phyloP scores from a whole-genome alignment of 1,140 invertebrate genomes.

The Mamestra configurata region DNA sequence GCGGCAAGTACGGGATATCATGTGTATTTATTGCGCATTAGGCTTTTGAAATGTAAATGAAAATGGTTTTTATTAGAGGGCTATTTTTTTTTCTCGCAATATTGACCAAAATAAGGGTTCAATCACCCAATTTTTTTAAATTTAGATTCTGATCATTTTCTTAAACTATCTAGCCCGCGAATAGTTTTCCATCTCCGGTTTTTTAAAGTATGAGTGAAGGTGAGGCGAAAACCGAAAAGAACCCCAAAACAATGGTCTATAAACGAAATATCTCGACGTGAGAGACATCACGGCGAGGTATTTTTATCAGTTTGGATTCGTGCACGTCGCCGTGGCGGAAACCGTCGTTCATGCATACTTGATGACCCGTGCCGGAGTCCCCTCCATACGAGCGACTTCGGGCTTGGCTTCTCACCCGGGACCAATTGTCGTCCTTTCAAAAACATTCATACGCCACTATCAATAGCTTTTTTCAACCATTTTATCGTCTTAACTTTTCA shows the following conservation, averaged over 20 bases:
- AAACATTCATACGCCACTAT: conserved; percentile 14
- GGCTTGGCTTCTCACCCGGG: conserved; percentile 47
- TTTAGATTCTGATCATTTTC: too few relatives aligned
- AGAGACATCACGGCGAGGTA: conserved; percentile 11
- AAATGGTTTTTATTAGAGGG: neutral
- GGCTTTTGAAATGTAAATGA: neutral
- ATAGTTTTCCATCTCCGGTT: neutral
- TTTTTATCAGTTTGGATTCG: conserved; percentile 54
- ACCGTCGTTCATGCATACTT: conserved; percentile 70
- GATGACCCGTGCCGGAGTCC: conserved; percentile 60
- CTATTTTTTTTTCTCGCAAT: neutral
- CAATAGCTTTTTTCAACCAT: conserved; percentile 28
- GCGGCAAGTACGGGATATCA: conserved; percentile 55
- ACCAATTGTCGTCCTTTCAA: conserved; percentile 47
- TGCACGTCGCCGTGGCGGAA: conserved; percentile 62
- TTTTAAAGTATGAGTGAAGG: neutral
- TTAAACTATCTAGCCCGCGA: too few relatives aligned
- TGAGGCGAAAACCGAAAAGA: neutral
- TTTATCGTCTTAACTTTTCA: conserved; percentile 4
- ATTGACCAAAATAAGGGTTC: too few relatives aligned
- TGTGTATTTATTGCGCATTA: conserved; percentile 65
- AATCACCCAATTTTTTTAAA: too few relatives aligned
- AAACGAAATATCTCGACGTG: conserved; percentile 25
- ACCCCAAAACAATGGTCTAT: conserved; percentile 20
- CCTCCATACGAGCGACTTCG: conserved; percentile 53